These are phyloP conservation scores for Lepisosteus osseus DNA, from an alignment of 2,113 vertebrate species.

Conservation along the genomic window DNA sequence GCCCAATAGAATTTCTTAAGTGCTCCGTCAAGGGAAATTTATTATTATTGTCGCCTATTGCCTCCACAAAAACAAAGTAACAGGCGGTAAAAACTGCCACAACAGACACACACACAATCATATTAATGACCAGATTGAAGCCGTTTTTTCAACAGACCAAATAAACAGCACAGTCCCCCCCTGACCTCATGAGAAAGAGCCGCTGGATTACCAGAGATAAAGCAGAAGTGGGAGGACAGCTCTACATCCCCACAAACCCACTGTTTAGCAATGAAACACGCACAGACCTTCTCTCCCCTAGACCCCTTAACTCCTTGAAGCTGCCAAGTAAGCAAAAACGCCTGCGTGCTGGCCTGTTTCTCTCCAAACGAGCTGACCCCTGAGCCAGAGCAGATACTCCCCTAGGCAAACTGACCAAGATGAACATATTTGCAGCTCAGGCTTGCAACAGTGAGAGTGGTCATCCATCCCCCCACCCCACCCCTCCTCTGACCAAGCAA, in stretches of 20 bases:
- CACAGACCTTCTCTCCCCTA: neutral
- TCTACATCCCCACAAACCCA: neutral
- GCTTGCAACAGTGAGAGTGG: neutral
- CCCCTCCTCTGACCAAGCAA: neutral
- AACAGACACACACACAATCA: conserved; percentile 15
- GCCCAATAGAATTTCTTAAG: conserved; percentile 6
- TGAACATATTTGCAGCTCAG: neutral
- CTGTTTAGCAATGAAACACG: neutral
- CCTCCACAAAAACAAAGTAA: conserved; percentile 18
- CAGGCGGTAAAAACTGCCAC: conserved; percentile 15
- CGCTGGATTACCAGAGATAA: neutral
- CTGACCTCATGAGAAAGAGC: conserved; percentile 3
- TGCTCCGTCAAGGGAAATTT: conserved; percentile 13
- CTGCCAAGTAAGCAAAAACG: neutral
- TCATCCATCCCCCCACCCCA: neutral
- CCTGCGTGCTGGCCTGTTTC: neutral
- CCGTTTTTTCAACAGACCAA: conserved; percentile 16
- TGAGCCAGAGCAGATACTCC: neutral
- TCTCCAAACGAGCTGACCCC: neutral
- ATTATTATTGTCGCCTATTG: conserved; percentile 22
- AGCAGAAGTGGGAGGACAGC: conserved; percentile 2
- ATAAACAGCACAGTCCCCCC: conserved; percentile 19
- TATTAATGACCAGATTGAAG: conserved; percentile 17
- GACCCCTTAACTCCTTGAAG: conserved; percentile 2
- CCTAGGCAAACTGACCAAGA: neutral